These are phyloP conservation scores for Hydractinia echinata DNA, from an alignment of 30 jellyfish, hydroid and myxozoan species.

Conservation along the genomic window DNA sequence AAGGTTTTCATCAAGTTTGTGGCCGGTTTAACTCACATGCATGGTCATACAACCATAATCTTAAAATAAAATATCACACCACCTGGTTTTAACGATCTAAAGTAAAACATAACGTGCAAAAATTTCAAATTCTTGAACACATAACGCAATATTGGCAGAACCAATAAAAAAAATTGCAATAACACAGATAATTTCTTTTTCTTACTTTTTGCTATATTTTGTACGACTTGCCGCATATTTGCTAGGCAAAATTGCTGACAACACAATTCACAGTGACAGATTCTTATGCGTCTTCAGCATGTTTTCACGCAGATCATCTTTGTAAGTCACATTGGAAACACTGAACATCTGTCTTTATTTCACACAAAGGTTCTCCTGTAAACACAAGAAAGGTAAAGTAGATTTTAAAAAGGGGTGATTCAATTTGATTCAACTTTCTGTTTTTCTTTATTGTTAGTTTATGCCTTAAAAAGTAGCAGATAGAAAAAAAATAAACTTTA, in stretches of 20 bases:
- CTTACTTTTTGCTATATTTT: slow-evolving; percentile 62
- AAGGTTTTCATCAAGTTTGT: slow-evolving; percentile 62
- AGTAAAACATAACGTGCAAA: background rate
- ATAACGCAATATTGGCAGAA: too few relatives aligned
- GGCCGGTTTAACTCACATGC: slow-evolving; percentile 98
- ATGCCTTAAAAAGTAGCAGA: too few relatives aligned
- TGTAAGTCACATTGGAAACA: slow-evolving; percentile 85
- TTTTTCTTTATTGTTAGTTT: too few relatives aligned
- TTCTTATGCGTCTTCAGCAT: slow-evolving; percentile 60
- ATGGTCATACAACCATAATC: slow-evolving; percentile 96
- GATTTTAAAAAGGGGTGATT: too few relatives aligned
- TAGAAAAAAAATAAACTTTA: too few relatives aligned
- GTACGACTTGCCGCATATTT: slow-evolving; percentile 60
- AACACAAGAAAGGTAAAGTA: background rate
- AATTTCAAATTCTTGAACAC: too few relatives aligned
- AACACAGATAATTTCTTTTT: background rate
- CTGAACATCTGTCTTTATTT: slow-evolving; percentile 58
- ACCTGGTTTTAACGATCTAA: slow-evolving; percentile 86
- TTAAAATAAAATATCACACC: slow-evolving; percentile 72
- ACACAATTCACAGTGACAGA: slow-evolving; percentile 73
- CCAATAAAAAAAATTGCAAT: background rate
- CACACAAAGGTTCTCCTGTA: slow-evolving; percentile 62
- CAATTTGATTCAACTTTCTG: too few relatives aligned
- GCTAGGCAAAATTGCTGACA: slow-evolving; percentile 89
- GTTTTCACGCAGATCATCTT: slow-evolving; percentile 45